These are phyloP conservation scores for Eupithecia dodoneata DNA, from an alignment of 2,888 invertebrate genomes.

Conservation along the genomic window DNA sequence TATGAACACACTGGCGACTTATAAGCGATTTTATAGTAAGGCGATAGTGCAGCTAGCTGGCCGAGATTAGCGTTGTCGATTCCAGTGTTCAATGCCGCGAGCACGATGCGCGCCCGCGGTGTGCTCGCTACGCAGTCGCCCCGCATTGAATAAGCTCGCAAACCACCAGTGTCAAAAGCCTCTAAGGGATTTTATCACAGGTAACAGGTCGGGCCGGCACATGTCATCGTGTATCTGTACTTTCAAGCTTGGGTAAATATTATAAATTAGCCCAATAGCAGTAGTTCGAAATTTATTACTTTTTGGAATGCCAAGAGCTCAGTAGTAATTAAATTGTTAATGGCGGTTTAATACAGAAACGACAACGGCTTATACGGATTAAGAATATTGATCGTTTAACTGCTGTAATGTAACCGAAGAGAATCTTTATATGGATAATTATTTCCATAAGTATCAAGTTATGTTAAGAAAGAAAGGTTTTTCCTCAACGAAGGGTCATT, in stretches of 20 bases:
- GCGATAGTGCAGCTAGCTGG: too few species aligned
- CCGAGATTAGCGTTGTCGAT: too few species aligned
- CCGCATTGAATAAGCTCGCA: too few species aligned
- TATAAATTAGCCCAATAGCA: conserved; percentile 54
- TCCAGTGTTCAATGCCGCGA: too few species aligned
- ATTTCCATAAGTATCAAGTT: neutral
- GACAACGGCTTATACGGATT: conserved; percentile 19
- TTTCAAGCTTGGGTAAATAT: conserved; percentile 50
- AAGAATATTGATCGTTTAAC: conserved; percentile 4
- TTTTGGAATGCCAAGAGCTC: conserved; percentile 45
- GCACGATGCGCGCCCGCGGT: too few species aligned
- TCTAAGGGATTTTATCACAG: neutral
- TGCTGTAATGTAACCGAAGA: neutral
- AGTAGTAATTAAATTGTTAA: conserved; percentile 47
- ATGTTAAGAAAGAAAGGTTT: neutral
- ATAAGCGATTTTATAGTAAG: too few species aligned
- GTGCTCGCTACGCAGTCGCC: too few species aligned
- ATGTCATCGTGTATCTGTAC: neutral
- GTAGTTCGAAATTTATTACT: conserved; percentile 49
- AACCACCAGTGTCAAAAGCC: too few species aligned
- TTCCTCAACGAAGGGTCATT: neutral
- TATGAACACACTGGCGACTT: too few species aligned
- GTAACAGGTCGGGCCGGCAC: neutral
- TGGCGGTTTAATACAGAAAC: conserved; percentile 33
- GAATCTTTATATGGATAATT: neutral